Percentiles rank a stretch among this genome's conserved stretches.
Conservation (phyloP, 2,797 vertebrate species). For the Ptychadena robeensis region DNA sequence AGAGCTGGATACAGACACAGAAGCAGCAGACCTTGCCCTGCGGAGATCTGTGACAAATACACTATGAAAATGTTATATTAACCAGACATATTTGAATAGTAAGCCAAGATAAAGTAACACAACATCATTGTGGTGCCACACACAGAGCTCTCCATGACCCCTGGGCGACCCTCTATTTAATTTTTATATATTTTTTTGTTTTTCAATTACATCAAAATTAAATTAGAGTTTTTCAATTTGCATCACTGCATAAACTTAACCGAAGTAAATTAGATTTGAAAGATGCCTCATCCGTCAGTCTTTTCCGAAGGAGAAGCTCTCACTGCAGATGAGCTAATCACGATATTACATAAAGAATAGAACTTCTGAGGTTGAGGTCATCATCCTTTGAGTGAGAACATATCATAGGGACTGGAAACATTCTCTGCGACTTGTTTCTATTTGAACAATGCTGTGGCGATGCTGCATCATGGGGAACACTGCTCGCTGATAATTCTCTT, state of each 20-base stretch:
- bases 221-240: constrained; percentile 53
- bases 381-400: constrained; percentile 30
- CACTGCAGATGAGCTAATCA: constrained; percentile 45
- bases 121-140: background rate
- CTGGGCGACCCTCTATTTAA: constrained; percentile 15
- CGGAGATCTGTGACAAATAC: no score
- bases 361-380: constrained; percentile 37
- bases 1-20: no score
- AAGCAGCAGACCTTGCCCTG: no score
- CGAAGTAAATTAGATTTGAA: constrained; percentile 50
- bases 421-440: constrained; percentile 26
- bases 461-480: constrained; percentile 4
- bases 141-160: background rate
- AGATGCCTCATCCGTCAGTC: constrained; percentile 41
- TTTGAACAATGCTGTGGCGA: constrained; percentile 17
- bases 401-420: constrained; percentile 22
- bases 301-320: constrained; percentile 41
- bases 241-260: constrained; percentile 53
- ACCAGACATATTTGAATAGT: no score
- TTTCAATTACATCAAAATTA: constrained; percentile 50
- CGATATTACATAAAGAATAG: constrained; percentile 38
- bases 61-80: background rate
- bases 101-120: background rate
- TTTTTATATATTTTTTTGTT: constrained; percentile 13
- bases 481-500: constrained; percentile 32